These are phyloP conservation scores for Phthorimaea operculella DNA, from an alignment of 1,140 invertebrate species.

Conservation along the genomic window DNA sequence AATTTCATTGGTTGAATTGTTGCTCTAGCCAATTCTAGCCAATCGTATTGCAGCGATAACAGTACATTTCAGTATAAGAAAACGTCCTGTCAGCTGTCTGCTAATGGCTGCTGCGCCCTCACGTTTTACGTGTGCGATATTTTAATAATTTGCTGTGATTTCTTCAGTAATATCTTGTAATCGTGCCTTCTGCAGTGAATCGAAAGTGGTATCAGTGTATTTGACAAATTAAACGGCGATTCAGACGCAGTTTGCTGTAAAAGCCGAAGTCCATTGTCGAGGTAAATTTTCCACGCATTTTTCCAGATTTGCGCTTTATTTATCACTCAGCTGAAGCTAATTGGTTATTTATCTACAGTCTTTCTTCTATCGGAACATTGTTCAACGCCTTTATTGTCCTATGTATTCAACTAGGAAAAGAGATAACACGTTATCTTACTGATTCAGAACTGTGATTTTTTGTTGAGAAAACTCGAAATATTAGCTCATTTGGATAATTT, in stretches of 20 bases:
- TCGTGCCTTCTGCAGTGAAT: neutral
- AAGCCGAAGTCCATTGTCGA: constrained; percentile 5
- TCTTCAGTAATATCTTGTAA: neutral
- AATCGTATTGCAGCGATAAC: neutral
- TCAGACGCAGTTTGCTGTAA: neutral
- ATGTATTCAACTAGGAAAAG: too few species aligned
- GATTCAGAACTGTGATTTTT: too few species aligned
- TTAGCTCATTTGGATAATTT: too few species aligned
- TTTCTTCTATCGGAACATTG: neutral
- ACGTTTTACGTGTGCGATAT: constrained; percentile 27
- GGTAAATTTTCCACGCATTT: constrained; percentile 36
- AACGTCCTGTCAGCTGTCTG: constrained; percentile 20
- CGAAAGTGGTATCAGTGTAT: neutral
- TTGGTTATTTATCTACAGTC: constrained; percentile 14
- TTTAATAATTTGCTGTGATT: constrained; percentile 5
- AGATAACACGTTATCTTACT: too few species aligned
- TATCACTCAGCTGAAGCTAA: constrained; percentile 34
- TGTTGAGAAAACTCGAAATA: too few species aligned
- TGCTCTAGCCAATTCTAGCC: neutral
- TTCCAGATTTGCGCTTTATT: constrained; percentile 25
- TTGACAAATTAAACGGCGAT: neutral
- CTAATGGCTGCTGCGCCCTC: constrained; percentile 31
- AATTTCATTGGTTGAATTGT: neutral
- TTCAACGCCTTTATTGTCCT: too few species aligned
- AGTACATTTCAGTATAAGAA: constrained; percentile 12